These are phyloP conservation scores for Carapus acus DNA, from an alignment of 2,797 vertebrate genomes.

Conservation along the genomic window DNA sequence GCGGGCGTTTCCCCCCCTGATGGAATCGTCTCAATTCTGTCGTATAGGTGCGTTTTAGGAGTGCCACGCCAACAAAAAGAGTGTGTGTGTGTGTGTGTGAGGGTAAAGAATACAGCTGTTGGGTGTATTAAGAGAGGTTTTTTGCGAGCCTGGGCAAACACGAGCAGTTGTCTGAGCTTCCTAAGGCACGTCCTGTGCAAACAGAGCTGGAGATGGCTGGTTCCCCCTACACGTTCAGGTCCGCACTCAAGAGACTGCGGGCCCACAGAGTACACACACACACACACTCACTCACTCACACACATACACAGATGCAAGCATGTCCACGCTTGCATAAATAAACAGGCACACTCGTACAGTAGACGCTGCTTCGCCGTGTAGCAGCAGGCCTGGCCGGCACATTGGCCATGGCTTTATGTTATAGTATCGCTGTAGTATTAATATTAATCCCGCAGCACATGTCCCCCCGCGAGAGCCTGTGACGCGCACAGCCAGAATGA, in stretches of 20 bases:
- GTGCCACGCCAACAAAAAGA: conserved; percentile 54
- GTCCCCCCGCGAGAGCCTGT: not conserved
- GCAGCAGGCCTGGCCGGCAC: not conserved
- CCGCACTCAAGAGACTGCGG: conserved; percentile 43
- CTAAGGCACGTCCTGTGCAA: conserved; percentile 79
- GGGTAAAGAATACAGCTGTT: conserved; percentile 78
- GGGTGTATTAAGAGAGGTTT: conserved; percentile 70
- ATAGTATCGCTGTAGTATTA: not conserved
- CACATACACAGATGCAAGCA: conserved; percentile 26
- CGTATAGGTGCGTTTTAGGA: conserved; percentile 53
- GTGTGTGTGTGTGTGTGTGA: conserved; percentile 25
- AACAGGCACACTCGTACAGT: conserved; percentile 35
- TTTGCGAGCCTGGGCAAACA: conserved; percentile 74
- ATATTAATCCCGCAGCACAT: conserved; percentile 5
- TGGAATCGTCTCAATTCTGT: too few relatives aligned
- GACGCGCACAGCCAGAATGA: not conserved
- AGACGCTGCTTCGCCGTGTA: conserved; percentile 21
- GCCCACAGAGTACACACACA: conserved; percentile 46
- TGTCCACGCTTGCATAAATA: conserved; percentile 38
- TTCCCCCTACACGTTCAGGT: conserved; percentile 51
- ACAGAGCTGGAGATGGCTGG: conserved; percentile 70
- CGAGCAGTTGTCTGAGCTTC: conserved; percentile 79
- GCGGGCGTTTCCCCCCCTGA: conserved; percentile 25
- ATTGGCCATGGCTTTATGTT: too few relatives aligned
- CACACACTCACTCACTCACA: conserved; percentile 26